These are phyloP conservation scores for Limnodromus scolopaceus DNA, from an alignment of 2,797 vertebrate genomes.

Conservation along the genomic window DNA sequence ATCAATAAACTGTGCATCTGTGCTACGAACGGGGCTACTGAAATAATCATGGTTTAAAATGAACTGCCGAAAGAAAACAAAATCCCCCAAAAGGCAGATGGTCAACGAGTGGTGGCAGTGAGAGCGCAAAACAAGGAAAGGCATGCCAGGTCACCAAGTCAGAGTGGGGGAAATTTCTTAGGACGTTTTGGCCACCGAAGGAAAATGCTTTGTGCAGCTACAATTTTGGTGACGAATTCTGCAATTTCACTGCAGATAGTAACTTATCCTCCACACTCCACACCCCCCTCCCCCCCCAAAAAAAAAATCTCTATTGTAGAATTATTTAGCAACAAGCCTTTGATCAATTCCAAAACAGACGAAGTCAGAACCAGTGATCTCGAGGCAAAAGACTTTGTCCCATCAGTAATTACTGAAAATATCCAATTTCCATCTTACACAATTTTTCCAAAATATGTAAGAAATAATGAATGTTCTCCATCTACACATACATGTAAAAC, in stretches of 20 bases:
- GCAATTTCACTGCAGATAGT: neutral
- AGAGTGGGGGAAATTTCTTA: neutral
- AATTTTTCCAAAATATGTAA: neutral
- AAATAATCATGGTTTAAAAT: neutral
- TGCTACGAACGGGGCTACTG: neutral
- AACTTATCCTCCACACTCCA: neutral
- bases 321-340: neutral
- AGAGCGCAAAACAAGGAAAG: neutral
- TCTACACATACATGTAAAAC: neutral
- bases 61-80: neutral
- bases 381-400: neutral
- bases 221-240: neutral
- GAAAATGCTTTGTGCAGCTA: neutral
- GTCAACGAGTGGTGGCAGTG: neutral
- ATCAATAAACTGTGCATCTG: constrained; percentile 27
- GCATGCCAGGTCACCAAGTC: neutral
- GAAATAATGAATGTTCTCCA: neutral
- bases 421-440: neutral
- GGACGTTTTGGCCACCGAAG: neutral
- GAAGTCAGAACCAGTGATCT: neutral
- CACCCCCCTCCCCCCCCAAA: accelerated
- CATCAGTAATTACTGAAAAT: constrained; percentile 4
- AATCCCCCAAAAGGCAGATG: neutral
- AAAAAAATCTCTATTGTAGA: neutral
- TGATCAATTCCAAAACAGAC: neutral